Evolutionary conservation across 1,140 invertebrate genomes (phyloP).

Genomic region (Lanistes nyassanus): DNA sequence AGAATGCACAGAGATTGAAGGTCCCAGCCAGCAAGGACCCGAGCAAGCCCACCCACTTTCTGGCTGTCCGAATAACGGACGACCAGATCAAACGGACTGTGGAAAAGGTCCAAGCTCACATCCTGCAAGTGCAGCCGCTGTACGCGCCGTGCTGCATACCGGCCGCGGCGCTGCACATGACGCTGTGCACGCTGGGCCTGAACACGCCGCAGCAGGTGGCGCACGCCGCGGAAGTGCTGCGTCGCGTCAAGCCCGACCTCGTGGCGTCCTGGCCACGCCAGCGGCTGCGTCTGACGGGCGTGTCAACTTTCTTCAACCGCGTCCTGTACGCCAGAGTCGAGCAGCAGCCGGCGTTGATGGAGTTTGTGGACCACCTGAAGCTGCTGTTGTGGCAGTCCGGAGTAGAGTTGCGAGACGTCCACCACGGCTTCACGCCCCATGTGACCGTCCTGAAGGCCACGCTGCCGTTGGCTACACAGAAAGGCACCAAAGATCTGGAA

Average conservation of each 20-base stretch:
- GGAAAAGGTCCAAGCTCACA: conserved; percentile 43
- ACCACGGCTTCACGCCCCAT: conserved; percentile 65
- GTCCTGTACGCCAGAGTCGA: conserved; percentile 61
- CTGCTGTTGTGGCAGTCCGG: conserved; percentile 52
- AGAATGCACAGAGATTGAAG: conserved; percentile 22
- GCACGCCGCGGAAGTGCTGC: conserved; percentile 49
- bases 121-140: conserved; percentile 43
- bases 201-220: conserved; percentile 55
- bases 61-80: conserved; percentile 61
- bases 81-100: conserved; percentile 44
- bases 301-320: conserved; percentile 61
- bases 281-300: conserved; percentile 43
- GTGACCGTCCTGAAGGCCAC: conserved; percentile 66
- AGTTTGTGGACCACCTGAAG: conserved; percentile 57
- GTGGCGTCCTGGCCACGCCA: conserved; percentile 38
- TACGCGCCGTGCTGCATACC: conserved; percentile 49
- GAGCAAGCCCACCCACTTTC: conserved; percentile 64
- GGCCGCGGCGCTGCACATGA: conserved; percentile 53
- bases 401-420: conserved; percentile 55
- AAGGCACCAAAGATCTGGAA: conserved; percentile 49
- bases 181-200: conserved; percentile 61
- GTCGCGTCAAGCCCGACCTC: conserved; percentile 47
- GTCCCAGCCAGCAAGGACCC: conserved; percentile 52
- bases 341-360: conserved; percentile 43
- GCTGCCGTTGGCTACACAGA: conserved; percentile 49